A percentile compares a stretch with the other conserved stretches of the same genome.
phyloP scores from a whole-genome alignment of 2,888 invertebrate species.

The Scaeva pyrastri region DNA sequence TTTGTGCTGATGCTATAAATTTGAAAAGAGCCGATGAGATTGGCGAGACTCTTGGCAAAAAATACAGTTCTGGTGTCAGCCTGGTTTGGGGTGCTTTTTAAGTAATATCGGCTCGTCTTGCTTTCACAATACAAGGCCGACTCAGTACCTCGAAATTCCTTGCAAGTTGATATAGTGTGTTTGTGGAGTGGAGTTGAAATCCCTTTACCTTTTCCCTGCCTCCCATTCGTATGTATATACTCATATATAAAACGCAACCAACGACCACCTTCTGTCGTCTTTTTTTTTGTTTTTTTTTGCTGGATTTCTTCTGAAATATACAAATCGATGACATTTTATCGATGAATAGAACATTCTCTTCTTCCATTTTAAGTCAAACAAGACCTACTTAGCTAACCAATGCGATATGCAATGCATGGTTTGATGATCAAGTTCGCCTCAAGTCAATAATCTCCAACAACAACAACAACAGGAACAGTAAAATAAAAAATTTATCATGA shows the following conservation, averaged over 20 bases:
- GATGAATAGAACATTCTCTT: slow-evolving; percentile 20
- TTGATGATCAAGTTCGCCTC: slow-evolving; percentile 18
- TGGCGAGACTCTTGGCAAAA: too few species aligned
- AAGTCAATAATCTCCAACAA: slow-evolving; percentile 4
- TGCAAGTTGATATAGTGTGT: too few species aligned
- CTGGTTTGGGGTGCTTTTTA: too few species aligned
- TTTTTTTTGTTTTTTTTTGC: neutral
- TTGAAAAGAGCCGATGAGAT: too few species aligned
- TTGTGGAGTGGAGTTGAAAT: too few species aligned
- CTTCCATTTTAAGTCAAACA: slow-evolving; percentile 9
- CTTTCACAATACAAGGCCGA: too few species aligned
- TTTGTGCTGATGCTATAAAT: too few species aligned
- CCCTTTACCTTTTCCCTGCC: too few species aligned
- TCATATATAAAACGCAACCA: neutral
- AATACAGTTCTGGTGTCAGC: too few species aligned
- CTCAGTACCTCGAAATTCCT: too few species aligned
- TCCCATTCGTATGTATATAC: too few species aligned
- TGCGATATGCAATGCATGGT: neutral
- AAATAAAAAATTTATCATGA: slow-evolving; percentile 12
- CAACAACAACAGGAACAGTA: neutral
- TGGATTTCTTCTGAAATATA: neutral
- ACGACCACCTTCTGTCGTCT: neutral
- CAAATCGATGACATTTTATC: slow-evolving; percentile 20
- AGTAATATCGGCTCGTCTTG: too few species aligned
- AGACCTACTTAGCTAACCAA: slow-evolving; percentile 19